These are phyloP conservation scores for Thumatha senex DNA, from an alignment of 2,888 invertebrate species.

Conservation along the genomic window DNA sequence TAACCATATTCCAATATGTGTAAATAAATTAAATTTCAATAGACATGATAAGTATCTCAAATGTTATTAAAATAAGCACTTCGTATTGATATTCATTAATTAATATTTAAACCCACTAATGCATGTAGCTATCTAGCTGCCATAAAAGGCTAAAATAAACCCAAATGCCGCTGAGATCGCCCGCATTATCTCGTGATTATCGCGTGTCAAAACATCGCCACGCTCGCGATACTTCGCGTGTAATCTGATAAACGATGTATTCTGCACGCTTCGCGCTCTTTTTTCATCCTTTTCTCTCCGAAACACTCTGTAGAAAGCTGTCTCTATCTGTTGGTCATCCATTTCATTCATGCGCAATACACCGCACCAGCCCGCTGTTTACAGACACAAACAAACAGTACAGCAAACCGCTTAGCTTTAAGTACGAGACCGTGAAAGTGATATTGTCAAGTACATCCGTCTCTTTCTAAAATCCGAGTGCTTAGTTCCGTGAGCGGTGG, in stretches of 20 bases:
- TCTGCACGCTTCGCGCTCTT: slow-evolving; percentile 76
- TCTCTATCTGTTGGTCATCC: slow-evolving; percentile 72
- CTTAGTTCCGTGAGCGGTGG: slow-evolving; percentile 45
- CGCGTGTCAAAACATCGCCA: slow-evolving; percentile 85
- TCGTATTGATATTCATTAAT: background rate
- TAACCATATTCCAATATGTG: no score
- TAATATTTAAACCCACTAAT: slow-evolving; percentile 55
- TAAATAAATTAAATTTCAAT: no score
- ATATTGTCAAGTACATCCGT: slow-evolving; percentile 78
- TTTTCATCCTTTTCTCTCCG: slow-evolving; percentile 53
- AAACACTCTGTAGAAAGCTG: slow-evolving; percentile 32
- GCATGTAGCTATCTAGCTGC: slow-evolving; percentile 56
- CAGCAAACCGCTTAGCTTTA: slow-evolving; percentile 83
- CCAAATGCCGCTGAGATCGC: slow-evolving; percentile 80
- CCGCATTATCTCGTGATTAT: slow-evolving; percentile 84
- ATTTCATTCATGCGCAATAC: slow-evolving; percentile 83
- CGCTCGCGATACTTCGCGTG: slow-evolving; percentile 84
- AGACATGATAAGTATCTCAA: no score
- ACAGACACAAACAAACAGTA: slow-evolving; percentile 84
- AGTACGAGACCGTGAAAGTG: slow-evolving; percentile 83
- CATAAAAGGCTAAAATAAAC: slow-evolving; percentile 82
- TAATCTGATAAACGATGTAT: slow-evolving; percentile 85
- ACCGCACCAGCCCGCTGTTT: slow-evolving; percentile 81
- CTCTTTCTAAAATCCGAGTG: slow-evolving; percentile 73
- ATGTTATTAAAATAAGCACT: no score